phyloP scores from a whole-genome alignment of 2,888 invertebrate genomes.

The Eugnorisma glareosa region DNA sequence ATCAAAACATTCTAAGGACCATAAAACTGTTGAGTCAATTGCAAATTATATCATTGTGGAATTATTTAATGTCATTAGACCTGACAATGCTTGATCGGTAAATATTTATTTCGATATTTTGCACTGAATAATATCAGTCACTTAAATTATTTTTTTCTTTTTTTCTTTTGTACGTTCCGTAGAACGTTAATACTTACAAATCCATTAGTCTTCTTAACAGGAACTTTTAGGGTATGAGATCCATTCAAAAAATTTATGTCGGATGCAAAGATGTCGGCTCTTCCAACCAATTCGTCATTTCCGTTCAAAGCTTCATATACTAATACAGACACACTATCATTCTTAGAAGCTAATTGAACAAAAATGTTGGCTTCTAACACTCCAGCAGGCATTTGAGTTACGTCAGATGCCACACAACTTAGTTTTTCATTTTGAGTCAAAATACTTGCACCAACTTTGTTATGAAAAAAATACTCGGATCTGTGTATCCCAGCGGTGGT shows the following conservation, averaged over 20 bases:
- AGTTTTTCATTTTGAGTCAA: slow-evolving; percentile 40
- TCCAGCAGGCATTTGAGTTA: slow-evolving; percentile 47
- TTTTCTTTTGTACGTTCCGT: not conserved
- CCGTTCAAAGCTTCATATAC: slow-evolving; percentile 54
- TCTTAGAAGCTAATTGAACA: slow-evolving; percentile 47
- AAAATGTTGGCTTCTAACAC: slow-evolving; percentile 52
- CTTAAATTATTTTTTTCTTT: not conserved
- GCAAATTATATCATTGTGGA: not conserved
- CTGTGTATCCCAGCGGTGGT: slow-evolving; percentile 21
- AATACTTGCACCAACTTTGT: slow-evolving; percentile 12
- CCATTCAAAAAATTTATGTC: slow-evolving; percentile 40
- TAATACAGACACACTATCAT: slow-evolving; percentile 67
- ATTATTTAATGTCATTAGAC: not conserved
- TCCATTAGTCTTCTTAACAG: slow-evolving; percentile 49
- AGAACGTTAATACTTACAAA: slow-evolving; percentile 64
- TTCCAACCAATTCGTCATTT: slow-evolving; percentile 34
- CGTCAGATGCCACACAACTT: slow-evolving; percentile 54
- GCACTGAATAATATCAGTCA: not conserved
- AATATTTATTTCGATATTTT: not conserved
- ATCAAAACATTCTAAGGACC: not conserved
- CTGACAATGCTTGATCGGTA: no score
- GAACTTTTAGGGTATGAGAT: slow-evolving; percentile 47
- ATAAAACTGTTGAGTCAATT: not conserved
- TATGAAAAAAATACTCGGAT: slow-evolving; percentile 4
- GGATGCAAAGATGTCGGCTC: slow-evolving; percentile 45